Evolutionary conservation across 2,113 vertebrate species (phyloP).

Genomic region (Platanista minor): DNA sequence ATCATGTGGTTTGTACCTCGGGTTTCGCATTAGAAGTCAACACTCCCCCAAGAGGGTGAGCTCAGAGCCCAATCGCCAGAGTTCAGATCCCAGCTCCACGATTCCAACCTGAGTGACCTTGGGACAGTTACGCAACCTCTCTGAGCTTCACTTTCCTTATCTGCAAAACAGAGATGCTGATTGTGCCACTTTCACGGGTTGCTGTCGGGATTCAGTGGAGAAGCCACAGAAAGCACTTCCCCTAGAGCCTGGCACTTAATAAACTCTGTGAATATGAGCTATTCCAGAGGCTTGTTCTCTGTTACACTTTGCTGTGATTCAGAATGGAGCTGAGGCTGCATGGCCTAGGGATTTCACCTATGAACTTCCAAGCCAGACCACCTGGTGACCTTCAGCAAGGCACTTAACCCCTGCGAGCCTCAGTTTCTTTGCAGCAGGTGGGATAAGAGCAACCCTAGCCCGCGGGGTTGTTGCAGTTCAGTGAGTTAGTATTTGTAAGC

Average conservation of each 20-base stretch:
- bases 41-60: neutral
- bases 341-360: accelerated
- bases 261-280: neutral
- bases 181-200: accelerated
- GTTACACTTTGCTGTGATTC: neutral
- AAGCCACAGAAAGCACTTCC: neutral
- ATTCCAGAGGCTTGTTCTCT: neutral
- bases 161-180: neutral
- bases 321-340: neutral
- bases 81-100: neutral
- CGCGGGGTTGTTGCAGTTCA: neutral
- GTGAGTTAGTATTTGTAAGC: neutral
- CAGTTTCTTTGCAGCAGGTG: neutral
- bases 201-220: accelerated
- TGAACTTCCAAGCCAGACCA: neutral
- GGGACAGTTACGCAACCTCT: neutral
- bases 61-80: neutral
- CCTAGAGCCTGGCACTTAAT: accelerated
- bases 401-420: too few relatives aligned
- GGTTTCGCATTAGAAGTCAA: neutral
- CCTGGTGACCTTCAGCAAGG: too few relatives aligned
- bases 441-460: too few relatives aligned
- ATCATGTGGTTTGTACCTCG: too few relatives aligned
- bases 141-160: neutral
- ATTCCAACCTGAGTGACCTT: neutral